Evolutionary conservation across 2,888 invertebrate genomes (phyloP), one percentile per base, ranked within the genome.

Genomic region (Dicyrtoma fusca): DNA sequence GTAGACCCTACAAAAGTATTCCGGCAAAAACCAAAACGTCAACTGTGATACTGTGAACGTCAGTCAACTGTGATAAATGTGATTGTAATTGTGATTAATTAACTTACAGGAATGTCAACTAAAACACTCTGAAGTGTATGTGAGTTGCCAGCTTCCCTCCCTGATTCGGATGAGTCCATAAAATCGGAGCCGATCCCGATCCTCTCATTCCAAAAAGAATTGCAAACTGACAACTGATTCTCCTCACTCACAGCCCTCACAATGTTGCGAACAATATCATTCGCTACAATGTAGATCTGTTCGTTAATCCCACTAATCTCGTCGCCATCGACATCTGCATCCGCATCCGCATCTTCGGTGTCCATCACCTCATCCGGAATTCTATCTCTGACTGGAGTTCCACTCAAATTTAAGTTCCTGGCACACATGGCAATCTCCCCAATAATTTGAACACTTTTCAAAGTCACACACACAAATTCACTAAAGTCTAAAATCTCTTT

Each of bases 1-100:
- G 73, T 49, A 81, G 66, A 25, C 80, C 75, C 82, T 82, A 72
- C 34, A 34, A 34, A 34, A 34, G 3, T 5, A 34, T 34, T 34
- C 3, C 34, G 8, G 34, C 8, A 34, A 34, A 34, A 34, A 5
- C 34, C 34, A 34, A 34, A 34, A n/a, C n/a, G n/a, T n/a, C n/a
- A n/a, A n/a, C n/a, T n/a, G n/a, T n/a, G n/a, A n/a, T n/a, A n/a
- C n/a, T n/a, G n/a, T n/a, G n/a, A n/a, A n/a, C n/a, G n/a, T n/a
- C n/a, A n/a, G n/a, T n/a, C n/a, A n/a, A n/a, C n/a, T n/a, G n/a
- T n/a, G n/a, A n/a, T n/a, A 51, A 17, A 51, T 51, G 51, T 5
- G 4, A 51, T 10, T 5, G 6, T 51, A 55, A 47, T 19, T 44
- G 49, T 26, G 4, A 69, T 45, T 8, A 8, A 34, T n/a, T n/a